Evolutionary conservation across 2,113 vertebrate species (phyloP).

Genomic region (Pyxicephalus adspersus): DNA sequence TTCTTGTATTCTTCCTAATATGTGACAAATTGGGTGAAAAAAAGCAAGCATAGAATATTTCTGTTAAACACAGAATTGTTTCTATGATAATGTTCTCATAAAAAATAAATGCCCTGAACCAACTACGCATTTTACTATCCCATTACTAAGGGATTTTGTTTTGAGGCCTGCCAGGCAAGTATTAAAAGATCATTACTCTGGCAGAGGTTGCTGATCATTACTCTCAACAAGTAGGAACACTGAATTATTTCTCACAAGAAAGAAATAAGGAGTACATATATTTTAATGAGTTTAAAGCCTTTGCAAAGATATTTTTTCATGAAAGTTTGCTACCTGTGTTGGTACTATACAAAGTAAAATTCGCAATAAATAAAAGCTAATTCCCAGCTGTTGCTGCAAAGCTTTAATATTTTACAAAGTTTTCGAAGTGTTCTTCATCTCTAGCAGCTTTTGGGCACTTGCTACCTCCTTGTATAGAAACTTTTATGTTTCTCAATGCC

Average conservation of each 20-base stretch:
- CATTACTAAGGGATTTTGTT: not conserved
- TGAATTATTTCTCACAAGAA: not conserved
- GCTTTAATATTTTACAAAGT: not conserved
- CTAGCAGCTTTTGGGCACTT: not conserved
- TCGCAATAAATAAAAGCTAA: not conserved
- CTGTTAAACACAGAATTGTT: too few species aligned
- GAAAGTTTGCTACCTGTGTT: too few species aligned
- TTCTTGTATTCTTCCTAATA: too few species aligned
- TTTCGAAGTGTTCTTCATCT: not conserved
- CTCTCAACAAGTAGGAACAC: not conserved
- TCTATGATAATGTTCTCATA: not conserved
- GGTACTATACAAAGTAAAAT: not conserved
- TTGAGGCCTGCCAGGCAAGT: not conserved
- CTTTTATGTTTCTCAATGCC: not conserved
- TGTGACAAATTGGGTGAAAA: too few species aligned
- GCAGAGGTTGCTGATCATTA: not conserved
- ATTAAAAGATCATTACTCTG: too few species aligned
- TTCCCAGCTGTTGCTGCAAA: not conserved
- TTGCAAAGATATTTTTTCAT: too few species aligned
- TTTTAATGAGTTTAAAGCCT: not conserved
- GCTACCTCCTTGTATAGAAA: not conserved
- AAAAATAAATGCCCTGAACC: not conserved
- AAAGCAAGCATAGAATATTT: too few species aligned
- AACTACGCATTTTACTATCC: not conserved
- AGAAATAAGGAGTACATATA: not conserved